Base-by-base conservation (phyloP, 2,888 invertebrate species). In the Synergus umbraculus region DNA sequence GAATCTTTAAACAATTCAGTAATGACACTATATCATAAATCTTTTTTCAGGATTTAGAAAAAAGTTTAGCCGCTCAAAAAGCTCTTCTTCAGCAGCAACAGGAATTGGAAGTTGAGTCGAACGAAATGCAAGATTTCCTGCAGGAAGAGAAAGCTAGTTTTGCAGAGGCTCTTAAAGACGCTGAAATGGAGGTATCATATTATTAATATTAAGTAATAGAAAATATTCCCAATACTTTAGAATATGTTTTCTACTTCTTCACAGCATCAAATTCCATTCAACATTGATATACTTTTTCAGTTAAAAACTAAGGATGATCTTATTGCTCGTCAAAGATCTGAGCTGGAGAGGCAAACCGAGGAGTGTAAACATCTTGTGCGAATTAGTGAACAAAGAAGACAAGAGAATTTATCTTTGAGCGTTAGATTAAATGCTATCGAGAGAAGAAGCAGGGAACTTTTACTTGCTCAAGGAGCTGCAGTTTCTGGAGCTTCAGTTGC, bases 91-190 rank as follows among this genome's bases (percentile, higher is more conserved):
- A 96, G 83, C 96, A 97, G 84, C 95, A 97, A 84, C 94, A 95
- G 81, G 96, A 96, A 87, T 94, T 96, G 41, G 97, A 97, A 91
- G 94, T 94, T 29, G 97, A 97, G 91, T 95, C 96, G 44, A 93
- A 94, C 3, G 97, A 98, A 92, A 93, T 97, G 93, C 97, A 97
- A 90, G 97, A 97, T 89, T 98, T 98, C 91, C 93, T 97, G 83
- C 96, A 97, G 87, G 96, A 96, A 12, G 97, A 98, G 92, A 97
- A 97, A 87, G 94, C 95, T 7, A 95, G 97, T 10, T 93, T 97
- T 85, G 94, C 95, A 37, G 97, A 97, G 89, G 96, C 97, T 0
- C 93, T 97, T 65, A 95, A 95, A 63, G 97, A 97, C 85, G 93
- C 96, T 2, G 97, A 97, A 92, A 90, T 92, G 0, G 96, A 96